phyloP scores from a whole-genome alignment of 2,797 vertebrate genomes.

The Myotis findleyi region DNA sequence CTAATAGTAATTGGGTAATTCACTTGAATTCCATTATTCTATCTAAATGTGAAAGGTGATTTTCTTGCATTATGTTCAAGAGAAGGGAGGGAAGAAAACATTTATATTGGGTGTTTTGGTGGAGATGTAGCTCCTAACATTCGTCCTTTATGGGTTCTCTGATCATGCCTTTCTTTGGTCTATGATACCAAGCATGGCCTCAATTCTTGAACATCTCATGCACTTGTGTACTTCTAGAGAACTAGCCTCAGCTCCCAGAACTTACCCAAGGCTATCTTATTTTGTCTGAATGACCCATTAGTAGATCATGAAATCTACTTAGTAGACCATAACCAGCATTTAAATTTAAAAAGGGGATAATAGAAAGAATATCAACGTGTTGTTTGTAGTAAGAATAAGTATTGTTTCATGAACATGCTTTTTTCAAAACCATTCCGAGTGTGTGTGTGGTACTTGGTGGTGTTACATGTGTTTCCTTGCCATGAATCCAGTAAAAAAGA shows the following conservation, averaged over 20 bases:
- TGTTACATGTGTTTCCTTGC: constrained; percentile 24
- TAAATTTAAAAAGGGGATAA: background rate
- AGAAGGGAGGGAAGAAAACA: background rate
- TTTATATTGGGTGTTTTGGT: background rate
- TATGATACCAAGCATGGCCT: rapidly evolving
- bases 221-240: background rate
- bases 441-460: background rate
- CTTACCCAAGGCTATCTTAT: background rate
- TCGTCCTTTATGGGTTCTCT: background rate
- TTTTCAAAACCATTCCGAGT: background rate
- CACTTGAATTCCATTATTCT: background rate
- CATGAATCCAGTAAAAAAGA: background rate
- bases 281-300: background rate
- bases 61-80: constrained; percentile 3
- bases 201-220: background rate
- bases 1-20: background rate
- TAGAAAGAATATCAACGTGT: background rate
- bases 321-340: background rate
- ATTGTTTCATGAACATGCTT: background rate
- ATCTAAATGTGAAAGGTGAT: background rate
- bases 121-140: background rate
- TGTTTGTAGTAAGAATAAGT: background rate
- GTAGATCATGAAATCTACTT: background rate
- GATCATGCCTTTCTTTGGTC: background rate
- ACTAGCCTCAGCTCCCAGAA: background rate